Base-by-base conservation (phyloP, 2,888 invertebrate genomes). In the Drosophila nigricruria region DNA sequence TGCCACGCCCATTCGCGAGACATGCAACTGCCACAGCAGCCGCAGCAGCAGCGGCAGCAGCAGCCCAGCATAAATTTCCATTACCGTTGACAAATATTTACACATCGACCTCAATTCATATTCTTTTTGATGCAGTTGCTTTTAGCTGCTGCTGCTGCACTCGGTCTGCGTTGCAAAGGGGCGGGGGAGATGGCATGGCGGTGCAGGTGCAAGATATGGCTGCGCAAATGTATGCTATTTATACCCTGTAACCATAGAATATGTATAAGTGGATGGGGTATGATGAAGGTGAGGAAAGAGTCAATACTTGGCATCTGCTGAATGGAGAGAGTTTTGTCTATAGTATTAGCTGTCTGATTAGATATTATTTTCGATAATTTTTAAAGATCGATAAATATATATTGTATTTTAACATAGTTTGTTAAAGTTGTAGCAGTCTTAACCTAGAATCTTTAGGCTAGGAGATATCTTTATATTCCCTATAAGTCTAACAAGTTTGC, bases 31-130 rank as follows among this genome's bases (percentile, higher is more conserved):
- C 53, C 63, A 49, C 62, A 34, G 58, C 54, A n/a, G 50, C 59
- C 25, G 25, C 36, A n/a, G 25, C 20, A 27, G 54, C 36, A 32
- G 58, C 61, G 45, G 72, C 62, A 57, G 64, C 88, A 73, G 86
- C 71, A 80, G 58, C 70, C 56, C 75, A 76, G 90, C 91, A 89
- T 90, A 89, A 89, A 90, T 89, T 91, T 89, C 89, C 89, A 89
- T 89, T 89, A 89, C 89, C 89, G 88, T 84, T 89, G 91, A 90
- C 90, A 89, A 89, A 89, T 89, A 89, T 90, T 91, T 91, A 86
- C 91, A 90, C 90, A 90, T 82, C 89, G 90, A 91, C 90, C 88
- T 86, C 90, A 88, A 90, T 90, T 85, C 90, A 89, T 88, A 90
- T 89, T 80, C 87, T 80, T 82, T 84, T 83, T 88, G 81, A 88